Conservation (phyloP, 2,797 vertebrate species). For the Mallotus villosus region DNA sequence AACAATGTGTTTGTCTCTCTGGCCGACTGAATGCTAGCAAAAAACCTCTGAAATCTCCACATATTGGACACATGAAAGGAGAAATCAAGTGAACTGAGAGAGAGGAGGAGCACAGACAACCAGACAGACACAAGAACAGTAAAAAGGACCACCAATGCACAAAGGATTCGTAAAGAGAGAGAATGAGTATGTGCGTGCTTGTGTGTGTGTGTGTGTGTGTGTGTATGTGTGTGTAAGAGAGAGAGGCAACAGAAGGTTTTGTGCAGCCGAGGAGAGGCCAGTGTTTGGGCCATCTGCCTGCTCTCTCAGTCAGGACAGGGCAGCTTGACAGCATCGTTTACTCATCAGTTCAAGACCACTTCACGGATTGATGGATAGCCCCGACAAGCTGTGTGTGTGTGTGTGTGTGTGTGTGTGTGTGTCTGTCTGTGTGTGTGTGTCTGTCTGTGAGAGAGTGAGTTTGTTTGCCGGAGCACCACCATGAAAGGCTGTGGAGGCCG, state of each 20-base stretch:
- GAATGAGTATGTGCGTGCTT: neutral
- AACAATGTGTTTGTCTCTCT: neutral
- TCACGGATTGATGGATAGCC: constrained; percentile 63
- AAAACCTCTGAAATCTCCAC: neutral
- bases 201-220: neutral
- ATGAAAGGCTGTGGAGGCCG: constrained; percentile 65
- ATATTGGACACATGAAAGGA: neutral
- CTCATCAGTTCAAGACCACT: constrained; percentile 72
- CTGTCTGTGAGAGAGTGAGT: constrained; percentile 30
- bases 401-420: constrained; percentile 52
- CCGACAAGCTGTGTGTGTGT: constrained; percentile 62
- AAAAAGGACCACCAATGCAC: neutral
- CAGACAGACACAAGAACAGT: neutral
- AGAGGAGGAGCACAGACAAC: neutral
- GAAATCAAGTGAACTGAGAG: neutral
- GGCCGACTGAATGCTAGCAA: neutral
- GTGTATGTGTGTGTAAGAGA: neutral
- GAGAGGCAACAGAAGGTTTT: neutral
- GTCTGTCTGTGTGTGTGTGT: constrained; percentile 56
- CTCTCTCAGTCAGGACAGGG: constrained; percentile 55
- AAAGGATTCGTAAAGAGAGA: neutral
- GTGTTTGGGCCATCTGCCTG: constrained; percentile 62
- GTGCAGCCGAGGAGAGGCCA: constrained; percentile 7
- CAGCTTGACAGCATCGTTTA: constrained; percentile 70
- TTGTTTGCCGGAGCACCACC: constrained; percentile 42